A percentile compares a stretch with the other conserved stretches of the same genome.
Evolutionary conservation across 2,113 vertebrate genomes (phyloP).

Genomic region (Sapajus apella): DNA sequence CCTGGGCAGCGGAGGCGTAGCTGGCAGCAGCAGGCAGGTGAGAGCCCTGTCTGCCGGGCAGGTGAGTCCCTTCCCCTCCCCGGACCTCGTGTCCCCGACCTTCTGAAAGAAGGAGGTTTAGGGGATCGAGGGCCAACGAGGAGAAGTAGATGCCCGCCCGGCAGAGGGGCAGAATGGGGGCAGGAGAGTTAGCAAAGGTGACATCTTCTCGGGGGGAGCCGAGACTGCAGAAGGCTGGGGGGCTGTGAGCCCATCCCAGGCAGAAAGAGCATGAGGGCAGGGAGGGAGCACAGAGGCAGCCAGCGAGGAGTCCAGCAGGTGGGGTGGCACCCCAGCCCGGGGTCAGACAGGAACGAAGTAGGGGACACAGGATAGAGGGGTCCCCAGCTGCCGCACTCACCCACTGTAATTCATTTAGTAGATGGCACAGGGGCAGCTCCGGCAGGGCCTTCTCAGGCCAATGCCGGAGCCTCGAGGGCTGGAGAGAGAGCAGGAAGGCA

Average conservation of each 20-base stretch:
- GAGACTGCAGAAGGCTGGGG: conserved; percentile 54
- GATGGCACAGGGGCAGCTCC: background rate
- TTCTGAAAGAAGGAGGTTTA: background rate
- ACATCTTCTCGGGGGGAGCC: conserved; percentile 73
- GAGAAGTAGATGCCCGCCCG: background rate
- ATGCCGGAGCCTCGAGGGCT: background rate
- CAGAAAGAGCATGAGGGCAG: background rate
- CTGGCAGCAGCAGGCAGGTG: conserved; percentile 57
- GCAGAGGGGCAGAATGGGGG: background rate
- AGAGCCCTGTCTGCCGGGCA: conserved; percentile 29
- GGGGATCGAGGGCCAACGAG: background rate
- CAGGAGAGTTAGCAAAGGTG: conserved; percentile 10
- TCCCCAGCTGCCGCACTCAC: conserved; percentile 64
- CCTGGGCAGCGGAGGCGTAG: conserved; percentile 47
- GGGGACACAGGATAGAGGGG: conserved; percentile 7
- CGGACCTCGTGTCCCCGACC: background rate
- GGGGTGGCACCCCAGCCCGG: background rate
- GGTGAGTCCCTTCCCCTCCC: conserved; percentile 59
- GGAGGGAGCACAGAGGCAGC: background rate
- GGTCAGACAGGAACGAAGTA: background rate
- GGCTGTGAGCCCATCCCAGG: background rate
- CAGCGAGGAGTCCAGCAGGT: background rate
- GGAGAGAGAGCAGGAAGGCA: conserved; percentile 57
- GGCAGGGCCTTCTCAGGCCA: background rate
- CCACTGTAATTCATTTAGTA: conserved; percentile 62